Base-by-base conservation (phyloP, 2,113 vertebrate species). In the Serilophus lunatus region DNA sequence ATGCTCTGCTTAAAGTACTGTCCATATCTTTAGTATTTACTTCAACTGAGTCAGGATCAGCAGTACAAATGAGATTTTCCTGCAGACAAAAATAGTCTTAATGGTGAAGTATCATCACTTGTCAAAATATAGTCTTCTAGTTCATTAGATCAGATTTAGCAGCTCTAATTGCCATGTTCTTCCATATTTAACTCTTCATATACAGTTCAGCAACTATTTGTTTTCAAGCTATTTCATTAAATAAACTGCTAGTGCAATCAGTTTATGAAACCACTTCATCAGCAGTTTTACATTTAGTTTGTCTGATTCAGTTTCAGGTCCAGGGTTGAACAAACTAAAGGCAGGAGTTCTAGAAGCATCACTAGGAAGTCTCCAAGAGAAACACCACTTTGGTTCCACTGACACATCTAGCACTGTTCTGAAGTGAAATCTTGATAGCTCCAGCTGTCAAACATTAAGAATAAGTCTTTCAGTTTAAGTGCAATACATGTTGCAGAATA, bases 11-110 rank as follows among this genome's bases (percentile, higher is more conserved):
- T 96, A 99, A 97, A n/a, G 99, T 99, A 96, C 99, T 99, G 95
- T 99, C 99, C 99, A 99, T 98, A 94, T 99, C 99, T 98, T 99
- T 99, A 56, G 99, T 99, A 98, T 97, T 99, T 93, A 99, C 98
- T 98, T 99, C 99, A 75, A 99, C 98, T 16, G 99, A 98, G 92
- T 99, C 99, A 53, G 99, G 99, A 94, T 99, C 98, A 84, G 98
- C 98, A 83, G 95, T 96, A 72, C 99, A 99, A 97, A 99, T 99
- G 61, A 99, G 98, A 94, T 99, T 98, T 97, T 99, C 99, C 99
- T 99, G 94, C 92, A 92, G 91, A 89, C 83, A 96, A 82, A 92
- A 63, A 65, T 3, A 76, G 35, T 60, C 31, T 66, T 61, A 88
- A 51, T 1, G 5, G 25, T 50, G 38, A 75, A 66, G 76, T 23